Evolutionary conservation across 2,113 vertebrate genomes (phyloP).

Genomic region (Phylloscopus whistleri): DNA sequence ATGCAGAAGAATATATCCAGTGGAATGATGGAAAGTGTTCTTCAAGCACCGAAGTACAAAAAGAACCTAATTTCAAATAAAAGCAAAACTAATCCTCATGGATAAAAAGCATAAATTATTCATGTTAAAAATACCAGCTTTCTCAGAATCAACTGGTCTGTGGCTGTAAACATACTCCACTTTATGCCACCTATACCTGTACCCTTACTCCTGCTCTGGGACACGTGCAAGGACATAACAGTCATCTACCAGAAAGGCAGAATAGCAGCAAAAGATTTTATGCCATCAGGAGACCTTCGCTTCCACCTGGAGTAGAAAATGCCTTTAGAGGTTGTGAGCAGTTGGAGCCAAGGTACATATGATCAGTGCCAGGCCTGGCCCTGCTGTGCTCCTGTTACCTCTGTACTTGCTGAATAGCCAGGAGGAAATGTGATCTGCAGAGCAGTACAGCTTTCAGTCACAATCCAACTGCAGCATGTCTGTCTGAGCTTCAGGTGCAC

Average conservation of each 20-base stretch:
- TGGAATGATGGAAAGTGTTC: background rate
- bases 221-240: fast-evolving
- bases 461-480: background rate
- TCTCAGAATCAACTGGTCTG: background rate
- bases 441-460: background rate
- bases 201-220: background rate
- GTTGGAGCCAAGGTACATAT: background rate
- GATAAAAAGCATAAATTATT: background rate
- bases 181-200: background rate
- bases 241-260: background rate
- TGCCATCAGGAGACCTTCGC: background rate
- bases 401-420: background rate
- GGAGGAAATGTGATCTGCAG: background rate
- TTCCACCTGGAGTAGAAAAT: background rate
- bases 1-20: background rate
- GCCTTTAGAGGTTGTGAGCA: background rate
- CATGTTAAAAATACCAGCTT: background rate
- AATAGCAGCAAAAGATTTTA: background rate
- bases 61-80: background rate
- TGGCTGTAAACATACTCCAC: background rate
- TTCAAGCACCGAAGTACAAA: background rate
- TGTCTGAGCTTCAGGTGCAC: background rate
- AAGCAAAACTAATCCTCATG: background rate
- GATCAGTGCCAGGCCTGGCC: background rate
- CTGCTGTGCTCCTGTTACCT: background rate